Evolutionary conservation across 1,140 invertebrate species (phyloP).

Genomic region (Eufriesea mexicana): DNA sequence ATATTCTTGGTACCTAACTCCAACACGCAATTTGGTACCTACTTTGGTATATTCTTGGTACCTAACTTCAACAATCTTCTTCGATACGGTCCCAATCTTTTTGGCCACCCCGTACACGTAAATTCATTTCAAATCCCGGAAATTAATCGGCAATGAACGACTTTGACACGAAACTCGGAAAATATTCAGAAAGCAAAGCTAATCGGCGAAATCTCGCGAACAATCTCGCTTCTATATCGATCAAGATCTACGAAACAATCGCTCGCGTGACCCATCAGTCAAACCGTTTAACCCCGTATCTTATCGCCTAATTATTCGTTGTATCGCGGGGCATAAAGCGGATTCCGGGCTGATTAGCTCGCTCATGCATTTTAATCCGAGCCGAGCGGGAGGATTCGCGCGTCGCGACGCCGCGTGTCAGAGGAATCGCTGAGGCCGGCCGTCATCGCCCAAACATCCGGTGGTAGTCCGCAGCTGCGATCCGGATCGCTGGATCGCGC

Average conservation of each 20-base stretch:
- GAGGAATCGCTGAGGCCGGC: conserved; percentile 32
- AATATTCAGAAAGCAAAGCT: too few species aligned
- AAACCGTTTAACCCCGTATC: background rate
- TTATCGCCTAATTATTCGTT: background rate
- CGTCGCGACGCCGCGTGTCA: background rate
- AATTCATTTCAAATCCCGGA: too few species aligned
- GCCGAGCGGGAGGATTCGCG: background rate
- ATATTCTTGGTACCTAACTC: too few species aligned
- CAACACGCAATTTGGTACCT: too few species aligned
- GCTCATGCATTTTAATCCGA: background rate
- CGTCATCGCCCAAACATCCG: conserved; percentile 54
- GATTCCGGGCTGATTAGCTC: background rate
- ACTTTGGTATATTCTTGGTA: too few species aligned
- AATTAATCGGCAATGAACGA: too few species aligned
- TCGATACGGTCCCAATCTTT: too few species aligned
- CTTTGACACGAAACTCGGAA: too few species aligned
- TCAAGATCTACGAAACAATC: background rate
- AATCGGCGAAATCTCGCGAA: too few species aligned
- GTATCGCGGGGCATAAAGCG: background rate
- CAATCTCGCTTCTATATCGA: too few species aligned
- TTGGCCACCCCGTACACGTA: too few species aligned
- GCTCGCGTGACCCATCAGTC: background rate
- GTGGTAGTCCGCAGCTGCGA: conserved; percentile 46
- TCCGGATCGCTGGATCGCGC: conserved; percentile 3
- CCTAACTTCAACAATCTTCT: too few species aligned